These are phyloP conservation scores for Pogonocichla stellata DNA, from an alignment of 2,113 vertebrate species.

Conservation along the genomic window DNA sequence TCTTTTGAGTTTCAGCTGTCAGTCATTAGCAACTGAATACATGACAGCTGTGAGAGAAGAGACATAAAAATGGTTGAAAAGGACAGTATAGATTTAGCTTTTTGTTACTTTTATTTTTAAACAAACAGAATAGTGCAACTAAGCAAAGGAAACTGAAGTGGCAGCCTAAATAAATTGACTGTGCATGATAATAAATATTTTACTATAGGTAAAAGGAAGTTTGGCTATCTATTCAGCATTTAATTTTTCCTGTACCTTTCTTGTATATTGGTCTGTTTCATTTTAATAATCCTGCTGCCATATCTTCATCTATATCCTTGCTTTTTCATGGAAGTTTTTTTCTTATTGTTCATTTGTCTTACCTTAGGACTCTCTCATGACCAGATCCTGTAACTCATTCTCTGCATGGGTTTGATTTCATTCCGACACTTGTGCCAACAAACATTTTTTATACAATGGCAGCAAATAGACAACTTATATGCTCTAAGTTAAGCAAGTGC, in stretches of 20 bases:
- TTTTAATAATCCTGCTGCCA: neutral
- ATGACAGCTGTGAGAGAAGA: neutral
- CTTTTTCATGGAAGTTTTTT: neutral
- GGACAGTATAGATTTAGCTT: neutral
- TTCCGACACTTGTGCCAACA: neutral
- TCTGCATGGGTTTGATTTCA: neutral
- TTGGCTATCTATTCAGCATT: neutral
- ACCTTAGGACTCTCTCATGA: neutral
- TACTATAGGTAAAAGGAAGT: neutral
- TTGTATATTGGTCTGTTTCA: neutral
- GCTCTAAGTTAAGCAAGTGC: neutral
- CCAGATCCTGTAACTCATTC: neutral
- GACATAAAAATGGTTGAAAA: neutral
- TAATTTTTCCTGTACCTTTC: neutral
- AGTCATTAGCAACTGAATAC: neutral
- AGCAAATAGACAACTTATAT: neutral
- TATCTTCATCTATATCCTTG: neutral
- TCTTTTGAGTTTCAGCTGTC: neutral
- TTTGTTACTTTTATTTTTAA: neutral
- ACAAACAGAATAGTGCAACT: neutral
- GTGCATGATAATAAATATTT: neutral
- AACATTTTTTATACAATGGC: neutral
- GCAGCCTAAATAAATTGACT: neutral
- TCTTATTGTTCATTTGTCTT: neutral
- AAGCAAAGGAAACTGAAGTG: neutral